phyloP scores from a whole-genome alignment of 1,140 invertebrate genomes.

The Camponotus floridanus region DNA sequence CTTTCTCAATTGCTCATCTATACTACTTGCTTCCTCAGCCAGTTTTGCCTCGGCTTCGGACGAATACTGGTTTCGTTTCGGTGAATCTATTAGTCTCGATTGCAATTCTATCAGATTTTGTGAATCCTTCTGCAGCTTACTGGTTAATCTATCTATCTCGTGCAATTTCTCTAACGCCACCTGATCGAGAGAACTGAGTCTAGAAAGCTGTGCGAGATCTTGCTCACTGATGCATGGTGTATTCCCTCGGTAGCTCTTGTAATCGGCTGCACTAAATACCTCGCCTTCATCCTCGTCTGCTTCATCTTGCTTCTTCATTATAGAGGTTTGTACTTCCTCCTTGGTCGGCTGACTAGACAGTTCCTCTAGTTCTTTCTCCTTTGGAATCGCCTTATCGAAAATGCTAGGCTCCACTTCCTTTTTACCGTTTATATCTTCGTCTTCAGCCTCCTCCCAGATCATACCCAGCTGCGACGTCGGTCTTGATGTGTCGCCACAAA shows the following conservation, averaged over 20 bases:
- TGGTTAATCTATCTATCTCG: slow-evolving; percentile 91
- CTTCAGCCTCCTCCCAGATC: slow-evolving; percentile 91
- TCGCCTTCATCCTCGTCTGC: slow-evolving; percentile 87
- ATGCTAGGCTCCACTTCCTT: slow-evolving; percentile 78
- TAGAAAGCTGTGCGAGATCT: slow-evolving; percentile 91
- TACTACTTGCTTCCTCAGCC: slow-evolving; percentile 89
- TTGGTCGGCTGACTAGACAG: slow-evolving; percentile 78
- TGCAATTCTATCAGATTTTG: slow-evolving; percentile 92
- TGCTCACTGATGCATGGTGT: slow-evolving; percentile 92
- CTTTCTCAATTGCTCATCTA: slow-evolving; percentile 90
- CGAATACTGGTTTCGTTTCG: slow-evolving; percentile 85
- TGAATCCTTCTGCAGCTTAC: slow-evolving; percentile 92
- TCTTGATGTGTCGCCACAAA: slow-evolving; percentile 88
- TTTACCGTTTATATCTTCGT: slow-evolving; percentile 85
- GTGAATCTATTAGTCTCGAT: slow-evolving; percentile 88
- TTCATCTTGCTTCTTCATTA: slow-evolving; percentile 80
- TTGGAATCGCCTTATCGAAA: slow-evolving; percentile 77
- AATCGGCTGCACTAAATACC: slow-evolving; percentile 92
- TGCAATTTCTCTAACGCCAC: slow-evolving; percentile 92
- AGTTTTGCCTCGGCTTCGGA: slow-evolving; percentile 87
- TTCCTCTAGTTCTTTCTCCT: slow-evolving; percentile 79
- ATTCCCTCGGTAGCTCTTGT: slow-evolving; percentile 92
- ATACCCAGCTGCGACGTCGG: slow-evolving; percentile 91
- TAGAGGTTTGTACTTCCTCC: slow-evolving; percentile 84
- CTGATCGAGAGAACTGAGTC: slow-evolving; percentile 91